Conservation (phyloP, 2,113 vertebrate species). For the Neopipo cinnamomea region DNA sequence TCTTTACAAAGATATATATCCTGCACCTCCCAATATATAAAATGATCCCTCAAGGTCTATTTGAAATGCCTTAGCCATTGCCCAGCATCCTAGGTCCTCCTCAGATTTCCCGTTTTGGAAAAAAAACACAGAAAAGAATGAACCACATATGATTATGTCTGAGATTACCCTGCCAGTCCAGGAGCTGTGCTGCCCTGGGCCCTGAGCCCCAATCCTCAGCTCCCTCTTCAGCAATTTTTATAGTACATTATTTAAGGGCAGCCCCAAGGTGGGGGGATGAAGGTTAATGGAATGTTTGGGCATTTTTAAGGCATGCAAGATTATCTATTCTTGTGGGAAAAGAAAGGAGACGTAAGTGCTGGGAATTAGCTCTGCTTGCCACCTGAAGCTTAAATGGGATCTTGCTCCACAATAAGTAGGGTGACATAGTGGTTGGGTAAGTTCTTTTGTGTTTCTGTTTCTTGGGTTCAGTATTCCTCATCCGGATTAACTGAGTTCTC, state of each 20-base stretch:
- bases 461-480: neutral
- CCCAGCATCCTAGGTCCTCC: neutral
- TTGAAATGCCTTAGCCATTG: neutral
- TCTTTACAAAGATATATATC: neutral
- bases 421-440: fast-evolving
- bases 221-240: neutral
- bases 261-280: neutral
- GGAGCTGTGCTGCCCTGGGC: neutral
- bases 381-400: neutral
- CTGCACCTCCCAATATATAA: neutral
- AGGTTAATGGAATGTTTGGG: neutral
- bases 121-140: neutral
- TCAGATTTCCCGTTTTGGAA: neutral
- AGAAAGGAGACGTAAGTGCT: neutral
- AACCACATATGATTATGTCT: neutral
- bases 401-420: neutral
- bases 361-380: neutral
- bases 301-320: neutral
- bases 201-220: neutral
- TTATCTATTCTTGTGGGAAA: neutral
- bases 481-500: neutral
- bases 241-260: neutral
- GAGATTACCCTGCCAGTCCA: neutral
- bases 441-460: neutral
- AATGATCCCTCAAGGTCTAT: neutral